phyloP scores from a whole-genome alignment of 2,888 invertebrate species.

The Drosophila mercatorum region DNA sequence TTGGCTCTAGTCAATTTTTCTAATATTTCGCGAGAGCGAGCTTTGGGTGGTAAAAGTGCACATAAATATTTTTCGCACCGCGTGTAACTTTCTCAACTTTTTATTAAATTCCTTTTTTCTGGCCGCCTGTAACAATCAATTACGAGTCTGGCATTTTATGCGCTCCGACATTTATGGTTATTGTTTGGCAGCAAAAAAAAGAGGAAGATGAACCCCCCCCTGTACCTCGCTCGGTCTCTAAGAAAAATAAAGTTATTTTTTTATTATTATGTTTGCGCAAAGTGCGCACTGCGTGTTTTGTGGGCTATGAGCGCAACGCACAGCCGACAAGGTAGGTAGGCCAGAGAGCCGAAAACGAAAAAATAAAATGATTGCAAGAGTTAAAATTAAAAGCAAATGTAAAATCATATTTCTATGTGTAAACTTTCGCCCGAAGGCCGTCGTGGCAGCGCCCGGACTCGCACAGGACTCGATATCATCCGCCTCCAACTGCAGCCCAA shows the following conservation, averaged over 20 bases:
- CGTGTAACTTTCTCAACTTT: slow-evolving; percentile 72
- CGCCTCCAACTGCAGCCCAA: slow-evolving; percentile 30
- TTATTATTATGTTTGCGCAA: slow-evolving; percentile 70
- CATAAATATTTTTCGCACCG: slow-evolving; percentile 66
- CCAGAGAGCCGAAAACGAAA: slow-evolving; percentile 11
- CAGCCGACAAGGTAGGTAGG: slow-evolving; percentile 56
- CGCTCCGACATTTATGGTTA: slow-evolving; percentile 78
- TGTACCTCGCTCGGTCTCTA: not conserved
- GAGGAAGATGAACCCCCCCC: not conserved
- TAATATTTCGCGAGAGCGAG: slow-evolving; percentile 12
- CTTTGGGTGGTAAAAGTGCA: slow-evolving; percentile 27
- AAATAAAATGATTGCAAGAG: slow-evolving; percentile 76
- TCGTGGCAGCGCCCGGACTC: slow-evolving; percentile 12
- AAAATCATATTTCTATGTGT: slow-evolving; percentile 81
- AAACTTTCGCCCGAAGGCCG: slow-evolving; percentile 63
- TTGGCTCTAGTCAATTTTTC: slow-evolving; percentile 17
- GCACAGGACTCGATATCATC: slow-evolving; percentile 42
- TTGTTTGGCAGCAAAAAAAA: slow-evolving; percentile 62
- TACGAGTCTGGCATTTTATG: slow-evolving; percentile 68
- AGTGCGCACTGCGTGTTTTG: slow-evolving; percentile 42
- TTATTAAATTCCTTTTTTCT: slow-evolving; percentile 69
- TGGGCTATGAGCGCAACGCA: slow-evolving; percentile 40
- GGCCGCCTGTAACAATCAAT: slow-evolving; percentile 67
- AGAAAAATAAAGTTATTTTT: slow-evolving; percentile 71
- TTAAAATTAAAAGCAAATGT: slow-evolving; percentile 80